These are phyloP conservation scores for cattle (Bos taurus) DNA, from an alignment of 2,113 vertebrate species.

Conservation along the genomic window DNA sequence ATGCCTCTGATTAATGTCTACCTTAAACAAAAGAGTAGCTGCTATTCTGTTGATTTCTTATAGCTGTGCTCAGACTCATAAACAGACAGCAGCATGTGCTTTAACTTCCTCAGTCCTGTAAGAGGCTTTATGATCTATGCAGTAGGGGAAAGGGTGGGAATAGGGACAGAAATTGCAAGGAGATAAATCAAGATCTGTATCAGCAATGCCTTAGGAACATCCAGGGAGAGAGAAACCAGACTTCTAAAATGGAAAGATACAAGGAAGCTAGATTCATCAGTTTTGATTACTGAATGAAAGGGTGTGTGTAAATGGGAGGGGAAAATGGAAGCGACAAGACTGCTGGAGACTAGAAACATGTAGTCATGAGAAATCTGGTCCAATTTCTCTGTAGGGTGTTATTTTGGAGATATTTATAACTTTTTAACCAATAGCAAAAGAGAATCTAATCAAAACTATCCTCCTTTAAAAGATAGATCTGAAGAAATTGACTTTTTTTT, in stretches of 20 bases:
- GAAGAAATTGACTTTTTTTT: not conserved
- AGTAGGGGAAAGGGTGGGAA: not conserved
- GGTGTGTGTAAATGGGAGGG: not conserved
- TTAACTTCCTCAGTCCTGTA: not conserved
- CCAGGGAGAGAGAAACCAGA: not conserved
- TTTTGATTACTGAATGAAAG: not conserved
- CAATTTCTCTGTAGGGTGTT: not conserved
- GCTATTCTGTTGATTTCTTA: slow-evolving; percentile 24
- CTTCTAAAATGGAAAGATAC: not conserved
- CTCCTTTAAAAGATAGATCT: not conserved
- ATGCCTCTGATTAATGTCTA: slow-evolving; percentile 30
- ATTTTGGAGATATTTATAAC: slow-evolving; percentile 16
- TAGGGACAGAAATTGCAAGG: not conserved
- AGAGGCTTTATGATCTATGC: not conserved
- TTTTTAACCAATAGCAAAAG: not conserved
- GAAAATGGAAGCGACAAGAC: not conserved
- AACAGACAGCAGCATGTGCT: slow-evolving; percentile 35
- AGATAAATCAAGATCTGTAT: not conserved
- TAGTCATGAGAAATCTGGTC: not conserved
- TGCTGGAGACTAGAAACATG: not conserved
- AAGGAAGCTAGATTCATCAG: not conserved
- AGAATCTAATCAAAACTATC: not conserved
- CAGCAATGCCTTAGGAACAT: not conserved
- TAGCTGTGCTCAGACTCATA: not conserved
- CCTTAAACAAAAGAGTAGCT: slow-evolving; percentile 29